Base-by-base conservation (phyloP, 92 coral and sea anemone species). In the Micromussa lordhowensis region DNA sequence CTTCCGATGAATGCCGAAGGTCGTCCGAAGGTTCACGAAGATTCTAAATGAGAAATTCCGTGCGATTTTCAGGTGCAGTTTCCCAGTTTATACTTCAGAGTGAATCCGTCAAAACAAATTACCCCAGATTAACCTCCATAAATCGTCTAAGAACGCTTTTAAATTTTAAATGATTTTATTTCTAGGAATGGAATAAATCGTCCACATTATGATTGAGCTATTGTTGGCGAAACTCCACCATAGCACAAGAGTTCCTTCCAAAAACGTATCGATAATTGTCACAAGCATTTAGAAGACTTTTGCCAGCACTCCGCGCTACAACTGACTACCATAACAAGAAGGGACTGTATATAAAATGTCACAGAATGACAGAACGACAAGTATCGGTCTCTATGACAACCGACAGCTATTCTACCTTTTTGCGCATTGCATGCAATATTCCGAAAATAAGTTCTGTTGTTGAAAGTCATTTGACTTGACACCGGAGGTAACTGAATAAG, bases 311-410 rank as follows among this genome's bases (percentile, higher is more conserved):
- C 66, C 66, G 21, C 26, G 4, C 66, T 18, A 18, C 26, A 8
- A 16, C 34, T 15, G 1, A 16, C 34, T 15, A 0, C 19, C 24
- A 30, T 16, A 0, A 71, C 40, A 15, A 14, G n/a, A 16, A 32
- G 21, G 76, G 14, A 36, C 53, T 17, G 21, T 19, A 11, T 36
- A 24, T 19, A 36, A 44, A 73, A 0, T 28, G 15, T 24, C 49
- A 73, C 49, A 0, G 78, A 73, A 34, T 73, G 21, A 38, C n/a
- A 51, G 26, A 11, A 32, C 40, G 4, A 4, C 16, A 24, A 72
- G 36, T 32, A 72, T 72, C 48, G 22, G 49, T 73, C 29, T 73
- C 86, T 35, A 83, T 14, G 49, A 49, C 30, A 74, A 84, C 73
- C 12, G 24, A 48, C 16, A 82, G 55, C 31, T 61, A 49, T 82